Evolutionary conservation across 2,797 vertebrate genomes (phyloP).

Genomic region (Acipenser oxyrinchus): DNA sequence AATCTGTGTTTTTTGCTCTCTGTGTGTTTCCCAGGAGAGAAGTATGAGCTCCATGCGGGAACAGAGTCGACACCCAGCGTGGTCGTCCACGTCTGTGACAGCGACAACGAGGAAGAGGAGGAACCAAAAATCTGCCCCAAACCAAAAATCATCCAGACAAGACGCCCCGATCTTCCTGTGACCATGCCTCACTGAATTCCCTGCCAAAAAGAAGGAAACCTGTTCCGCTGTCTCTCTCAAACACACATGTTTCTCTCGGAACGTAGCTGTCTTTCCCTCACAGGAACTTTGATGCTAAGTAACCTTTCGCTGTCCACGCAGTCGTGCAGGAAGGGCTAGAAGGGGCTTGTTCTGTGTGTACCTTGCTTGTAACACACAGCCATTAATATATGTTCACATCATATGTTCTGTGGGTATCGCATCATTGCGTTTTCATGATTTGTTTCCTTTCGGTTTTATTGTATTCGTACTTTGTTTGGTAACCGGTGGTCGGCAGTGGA

Average conservation of each 20-base stretch:
- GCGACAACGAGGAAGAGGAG: slow-evolving; percentile 66
- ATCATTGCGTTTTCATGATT: neutral
- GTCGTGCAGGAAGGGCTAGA: slow-evolving; percentile 3
- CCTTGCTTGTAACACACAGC: slow-evolving; percentile 1
- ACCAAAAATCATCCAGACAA: slow-evolving; percentile 78
- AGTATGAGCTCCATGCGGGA: slow-evolving; percentile 74
- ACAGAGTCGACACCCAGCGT: slow-evolving; percentile 80
- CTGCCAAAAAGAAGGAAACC: slow-evolving; percentile 29
- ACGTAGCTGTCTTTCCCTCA: slow-evolving; percentile 39
- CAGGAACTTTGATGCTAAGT: slow-evolving; percentile 46
- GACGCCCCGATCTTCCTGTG: slow-evolving; percentile 65
- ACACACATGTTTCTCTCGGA: slow-evolving; percentile 40
- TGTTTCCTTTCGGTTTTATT: slow-evolving; percentile 15
- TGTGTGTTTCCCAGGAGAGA: slow-evolving; percentile 60
- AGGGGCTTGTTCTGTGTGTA: neutral
- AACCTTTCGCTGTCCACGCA: slow-evolving; percentile 41
- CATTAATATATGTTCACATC: slow-evolving; percentile 5
- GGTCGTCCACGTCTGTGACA: slow-evolving; percentile 76
- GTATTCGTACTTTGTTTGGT: slow-evolving; percentile 3
- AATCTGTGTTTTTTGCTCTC: neutral
- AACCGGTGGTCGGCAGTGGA: slow-evolving; percentile 20
- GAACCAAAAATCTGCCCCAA: slow-evolving; percentile 72
- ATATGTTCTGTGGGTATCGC: slow-evolving; percentile 2
- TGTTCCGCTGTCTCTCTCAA: slow-evolving; percentile 35
- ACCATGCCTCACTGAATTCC: slow-evolving; percentile 65